These are phyloP conservation scores for Troides helena DNA, from an alignment of 2,888 invertebrate species.

Conservation along the genomic window DNA sequence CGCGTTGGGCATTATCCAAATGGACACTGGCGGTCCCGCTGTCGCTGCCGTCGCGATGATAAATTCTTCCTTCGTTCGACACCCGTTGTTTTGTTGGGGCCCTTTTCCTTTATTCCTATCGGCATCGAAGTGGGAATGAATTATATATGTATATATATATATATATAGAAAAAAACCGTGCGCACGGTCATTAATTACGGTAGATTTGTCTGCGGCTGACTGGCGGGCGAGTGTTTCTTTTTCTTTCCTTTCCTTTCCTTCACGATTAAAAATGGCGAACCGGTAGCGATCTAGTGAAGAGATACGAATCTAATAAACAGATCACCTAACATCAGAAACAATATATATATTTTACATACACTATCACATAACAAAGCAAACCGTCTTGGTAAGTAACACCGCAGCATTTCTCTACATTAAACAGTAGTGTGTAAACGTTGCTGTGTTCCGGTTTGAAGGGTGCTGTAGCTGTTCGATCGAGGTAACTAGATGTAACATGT, in stretches of 20 bases:
- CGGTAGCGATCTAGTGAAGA: conserved; percentile 27
- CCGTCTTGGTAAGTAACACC: no score
- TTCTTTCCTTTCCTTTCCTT: conserved; percentile 45
- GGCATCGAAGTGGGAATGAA: conserved; percentile 61
- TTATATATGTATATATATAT: not conserved
- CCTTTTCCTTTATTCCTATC: conserved; percentile 67
- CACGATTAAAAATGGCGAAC: conserved; percentile 72
- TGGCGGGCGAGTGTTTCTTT: conserved; percentile 63
- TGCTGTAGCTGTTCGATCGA: no score
- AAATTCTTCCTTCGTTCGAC: conserved; percentile 80
- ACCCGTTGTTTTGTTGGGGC: conserved; percentile 75
- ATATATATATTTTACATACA: no score
- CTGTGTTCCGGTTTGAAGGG: no score
- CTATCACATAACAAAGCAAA: no score
- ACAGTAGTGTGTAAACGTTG: no score
- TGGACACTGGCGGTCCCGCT: conserved; percentile 78
- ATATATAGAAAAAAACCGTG: conserved; percentile 44
- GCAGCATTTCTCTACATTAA: no score
- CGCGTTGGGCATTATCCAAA: conserved; percentile 81
- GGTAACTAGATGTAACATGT: no score
- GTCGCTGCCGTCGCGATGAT: conserved; percentile 77
- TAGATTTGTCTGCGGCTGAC: conserved; percentile 75
- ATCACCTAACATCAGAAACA: no score
- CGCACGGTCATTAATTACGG: conserved; percentile 75
- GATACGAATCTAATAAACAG: not conserved